These are phyloP conservation scores for Thera britannica DNA, from an alignment of 2,888 invertebrate species.

Conservation along the genomic window DNA sequence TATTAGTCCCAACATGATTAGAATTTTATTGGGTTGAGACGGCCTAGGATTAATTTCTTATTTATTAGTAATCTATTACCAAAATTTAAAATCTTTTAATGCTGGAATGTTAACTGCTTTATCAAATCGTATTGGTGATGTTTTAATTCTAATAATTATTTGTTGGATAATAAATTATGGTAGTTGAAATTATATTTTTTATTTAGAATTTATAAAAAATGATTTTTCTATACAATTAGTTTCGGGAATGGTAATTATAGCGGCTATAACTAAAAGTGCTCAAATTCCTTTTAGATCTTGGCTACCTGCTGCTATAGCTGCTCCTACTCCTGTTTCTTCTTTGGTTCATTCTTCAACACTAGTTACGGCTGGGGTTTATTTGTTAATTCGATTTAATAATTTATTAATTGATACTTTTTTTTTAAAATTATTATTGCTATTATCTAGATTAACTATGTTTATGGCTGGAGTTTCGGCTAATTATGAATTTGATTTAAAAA, in stretches of 20 bases:
- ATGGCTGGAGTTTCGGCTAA: slow-evolving; percentile 85
- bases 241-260: slow-evolving; percentile 75
- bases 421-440: slow-evolving; percentile 80
- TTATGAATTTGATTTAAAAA: slow-evolving; percentile 89
- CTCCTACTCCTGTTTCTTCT: slow-evolving; percentile 91
- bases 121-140: slow-evolving; percentile 90
- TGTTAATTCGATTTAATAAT: slow-evolving; percentile 88
- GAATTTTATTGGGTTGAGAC: slow-evolving; percentile 90
- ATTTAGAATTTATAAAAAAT: slow-evolving; percentile 77
- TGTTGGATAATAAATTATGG: slow-evolving; percentile 84
- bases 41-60: slow-evolving; percentile 89
- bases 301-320: slow-evolving; percentile 90
- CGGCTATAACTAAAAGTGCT: slow-evolving; percentile 90
- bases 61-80: slow-evolving; percentile 89
- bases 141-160: slow-evolving; percentile 86
- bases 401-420: slow-evolving; percentile 71
- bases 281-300: slow-evolving; percentile 93
- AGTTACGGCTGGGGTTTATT: slow-evolving; percentile 90
- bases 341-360: slow-evolving; percentile 91
- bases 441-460: slow-evolving; percentile 85
- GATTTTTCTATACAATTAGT: slow-evolving; percentile 73
- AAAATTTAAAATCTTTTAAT: slow-evolving; percentile 88
- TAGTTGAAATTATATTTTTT: slow-evolving; percentile 82
- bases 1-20: slow-evolving; percentile 88
- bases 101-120: slow-evolving; percentile 89